These are phyloP conservation scores for Thaleichthys pacificus DNA, from an alignment of 2,797 vertebrate genomes.

Conservation along the genomic window DNA sequence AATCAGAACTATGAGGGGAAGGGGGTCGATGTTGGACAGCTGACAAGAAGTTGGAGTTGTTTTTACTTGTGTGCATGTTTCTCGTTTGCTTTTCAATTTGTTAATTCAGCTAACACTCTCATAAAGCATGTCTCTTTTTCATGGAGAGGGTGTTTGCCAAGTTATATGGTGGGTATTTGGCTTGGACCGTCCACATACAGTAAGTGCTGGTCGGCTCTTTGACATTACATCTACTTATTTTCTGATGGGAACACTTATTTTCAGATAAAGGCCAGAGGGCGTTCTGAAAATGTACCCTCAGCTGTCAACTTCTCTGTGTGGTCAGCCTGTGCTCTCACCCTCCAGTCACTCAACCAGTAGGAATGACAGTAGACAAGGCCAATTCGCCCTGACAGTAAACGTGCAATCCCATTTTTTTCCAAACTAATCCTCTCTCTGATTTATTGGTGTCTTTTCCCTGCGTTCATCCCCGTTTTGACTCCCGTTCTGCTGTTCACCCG, in stretches of 20 bases:
- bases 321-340: conserved; percentile 21
- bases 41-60: conserved; percentile 47
- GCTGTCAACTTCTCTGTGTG: conserved; percentile 23
- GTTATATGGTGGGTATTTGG: conserved; percentile 48
- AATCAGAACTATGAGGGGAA: conserved; percentile 16
- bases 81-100: conserved; percentile 61
- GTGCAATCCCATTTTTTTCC: conserved; percentile 55
- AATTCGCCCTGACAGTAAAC: conserved; percentile 58
- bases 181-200: conserved; percentile 25
- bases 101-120: conserved; percentile 65
- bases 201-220: conserved; percentile 20
- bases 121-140: conserved; percentile 45
- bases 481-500: conserved; percentile 48
- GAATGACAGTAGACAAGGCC: conserved; percentile 46
- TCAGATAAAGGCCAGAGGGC: conserved; percentile 38
- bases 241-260: conserved; percentile 34
- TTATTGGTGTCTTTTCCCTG: conserved; percentile 54
- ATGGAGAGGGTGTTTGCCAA: conserved; percentile 52
- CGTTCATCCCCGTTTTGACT: conserved; percentile 51
- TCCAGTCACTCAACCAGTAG: conserved; percentile 39
- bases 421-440: conserved; percentile 59
- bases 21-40: conserved; percentile 50
- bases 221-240: conserved; percentile 32
- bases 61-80: conserved; percentile 50
- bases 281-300: background rate